A percentile compares a stretch with the other conserved stretches of the same genome.
Evolutionary conservation across 2,113 vertebrate species (phyloP).

Genomic region (Sylvicapra grimmia): DNA sequence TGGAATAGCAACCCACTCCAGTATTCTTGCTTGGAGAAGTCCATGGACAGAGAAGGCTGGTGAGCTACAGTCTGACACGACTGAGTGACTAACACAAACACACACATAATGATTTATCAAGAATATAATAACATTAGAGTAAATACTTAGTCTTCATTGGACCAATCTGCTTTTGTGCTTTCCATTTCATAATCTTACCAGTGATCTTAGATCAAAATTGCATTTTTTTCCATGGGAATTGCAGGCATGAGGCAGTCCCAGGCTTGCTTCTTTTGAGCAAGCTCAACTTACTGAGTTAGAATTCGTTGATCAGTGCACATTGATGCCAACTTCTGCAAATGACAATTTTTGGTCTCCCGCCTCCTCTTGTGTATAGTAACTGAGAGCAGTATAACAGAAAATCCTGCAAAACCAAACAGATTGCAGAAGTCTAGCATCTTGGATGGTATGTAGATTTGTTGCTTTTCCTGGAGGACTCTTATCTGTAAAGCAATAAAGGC

Average conservation of each 20-base stretch:
- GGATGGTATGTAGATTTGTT: constrained; percentile 49
- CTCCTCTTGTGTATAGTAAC: constrained; percentile 22
- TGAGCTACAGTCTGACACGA: fast-evolving
- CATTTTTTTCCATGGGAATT: background rate
- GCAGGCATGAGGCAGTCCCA: background rate
- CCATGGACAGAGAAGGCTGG: background rate
- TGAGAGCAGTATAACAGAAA: constrained; percentile 32
- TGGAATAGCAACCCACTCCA: background rate
- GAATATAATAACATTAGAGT: constrained; percentile 19
- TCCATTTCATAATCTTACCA: constrained; percentile 19
- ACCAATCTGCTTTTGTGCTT: background rate
- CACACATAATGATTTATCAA: background rate
- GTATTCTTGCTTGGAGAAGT: background rate
- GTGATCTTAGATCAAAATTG: constrained; percentile 35
- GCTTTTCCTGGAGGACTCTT: constrained; percentile 25
- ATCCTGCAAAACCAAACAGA: constrained; percentile 62
- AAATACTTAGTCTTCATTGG: constrained; percentile 3
- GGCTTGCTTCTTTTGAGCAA: constrained; percentile 30
- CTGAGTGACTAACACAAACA: background rate
- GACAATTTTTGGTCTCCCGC: constrained; percentile 27
- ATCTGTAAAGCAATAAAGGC: constrained; percentile 36
- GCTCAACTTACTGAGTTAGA: constrained; percentile 37
- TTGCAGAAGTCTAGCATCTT: constrained; percentile 51
- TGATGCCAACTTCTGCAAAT: constrained; percentile 44
- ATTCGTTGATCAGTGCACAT: constrained; percentile 27